These are phyloP conservation scores for Stenodera caucasica DNA, from an alignment of 2,888 invertebrate genomes.

Conservation along the genomic window DNA sequence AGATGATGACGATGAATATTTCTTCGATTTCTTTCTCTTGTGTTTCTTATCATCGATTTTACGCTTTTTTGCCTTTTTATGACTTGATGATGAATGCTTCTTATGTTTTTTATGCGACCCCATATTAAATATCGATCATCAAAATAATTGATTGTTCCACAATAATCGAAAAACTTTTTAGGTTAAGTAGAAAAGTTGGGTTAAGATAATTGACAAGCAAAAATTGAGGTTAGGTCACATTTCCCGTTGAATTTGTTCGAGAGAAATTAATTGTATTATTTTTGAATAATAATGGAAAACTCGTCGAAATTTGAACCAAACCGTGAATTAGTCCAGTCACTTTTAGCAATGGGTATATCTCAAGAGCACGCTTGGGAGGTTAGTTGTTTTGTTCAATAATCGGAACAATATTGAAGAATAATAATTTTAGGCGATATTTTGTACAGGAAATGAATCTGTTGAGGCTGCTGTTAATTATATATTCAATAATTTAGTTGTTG, in stretches of 20 bases:
- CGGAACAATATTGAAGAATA: not conserved
- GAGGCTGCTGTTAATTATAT: constrained; percentile 61
- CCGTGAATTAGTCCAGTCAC: constrained; percentile 48
- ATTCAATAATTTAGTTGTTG: constrained; percentile 55
- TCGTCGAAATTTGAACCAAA: constrained; percentile 46
- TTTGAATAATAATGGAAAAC: not conserved
- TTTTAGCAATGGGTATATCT: constrained; percentile 56
- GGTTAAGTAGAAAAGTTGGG: not conserved
- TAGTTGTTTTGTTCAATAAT: constrained; percentile 19
- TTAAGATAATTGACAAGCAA: not conserved
- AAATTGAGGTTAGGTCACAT: not conserved
- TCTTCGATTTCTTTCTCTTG: constrained; percentile 10
- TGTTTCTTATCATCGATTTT: constrained; percentile 13
- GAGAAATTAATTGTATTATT: no score
- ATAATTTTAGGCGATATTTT: constrained; percentile 57
- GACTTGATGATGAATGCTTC: constrained; percentile 6
- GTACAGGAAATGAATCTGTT: constrained; percentile 60
- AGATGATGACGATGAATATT: constrained; percentile 11
- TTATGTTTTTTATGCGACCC: constrained; percentile 13
- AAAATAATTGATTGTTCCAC: not conserved
- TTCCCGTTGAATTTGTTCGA: no score
- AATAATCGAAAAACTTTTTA: not conserved
- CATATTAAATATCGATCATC: not conserved
- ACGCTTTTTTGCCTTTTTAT: constrained; percentile 14
- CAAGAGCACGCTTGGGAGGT: constrained; percentile 54